Base-by-base conservation (phyloP, 2,113 vertebrate genomes). In the Ceyx melanurus region DNA sequence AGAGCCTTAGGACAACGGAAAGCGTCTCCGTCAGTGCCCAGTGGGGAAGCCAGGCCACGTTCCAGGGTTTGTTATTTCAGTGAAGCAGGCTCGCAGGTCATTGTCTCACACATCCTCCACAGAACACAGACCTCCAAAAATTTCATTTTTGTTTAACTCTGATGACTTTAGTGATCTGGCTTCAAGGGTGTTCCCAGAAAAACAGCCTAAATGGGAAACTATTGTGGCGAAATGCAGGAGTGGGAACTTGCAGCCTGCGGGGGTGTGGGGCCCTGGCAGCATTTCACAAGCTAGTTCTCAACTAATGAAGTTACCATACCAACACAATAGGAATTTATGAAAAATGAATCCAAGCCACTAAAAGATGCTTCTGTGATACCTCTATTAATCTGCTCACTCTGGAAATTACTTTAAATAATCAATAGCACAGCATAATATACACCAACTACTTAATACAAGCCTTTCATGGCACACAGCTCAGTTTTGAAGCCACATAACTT, bases 191-290 rank as follows among this genome's bases (percentile, higher is more conserved):
- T 73, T 86, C 50, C 54, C 86, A 88, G 80, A 57, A 90, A 73
- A 76, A 61, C 0, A 43, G 15, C 35, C 67, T 61, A 80, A 61
- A 1, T 56, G 64, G 83, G 93, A 93, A 92, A 93, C 46, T 77
- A 76, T 9, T 51, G 45, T 0, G 25, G 71, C 62, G 29, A 78
- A 53, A 42, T 1, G 23, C 35, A 73, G 23, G 17, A 37, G 17
- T 79, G 29, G 65, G 56, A 89, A 82, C 31, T 3, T 10, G 22
- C 67, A 87, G 66, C 31, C 18, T 4, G 1, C 0, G 3, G 2
- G 0, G 12, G 1, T 5, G 4, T 0, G 1, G 12, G 28, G 31
- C 9, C 19, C 13, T 0, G 0, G 46, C 29, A 70, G 35, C 26
- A 10, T 53, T 61, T 90, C 68, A 72, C 18, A 2, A 71, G 10